These are phyloP conservation scores for Platysteira castanea DNA, from an alignment of 2,113 vertebrate genomes.

Conservation along the genomic window DNA sequence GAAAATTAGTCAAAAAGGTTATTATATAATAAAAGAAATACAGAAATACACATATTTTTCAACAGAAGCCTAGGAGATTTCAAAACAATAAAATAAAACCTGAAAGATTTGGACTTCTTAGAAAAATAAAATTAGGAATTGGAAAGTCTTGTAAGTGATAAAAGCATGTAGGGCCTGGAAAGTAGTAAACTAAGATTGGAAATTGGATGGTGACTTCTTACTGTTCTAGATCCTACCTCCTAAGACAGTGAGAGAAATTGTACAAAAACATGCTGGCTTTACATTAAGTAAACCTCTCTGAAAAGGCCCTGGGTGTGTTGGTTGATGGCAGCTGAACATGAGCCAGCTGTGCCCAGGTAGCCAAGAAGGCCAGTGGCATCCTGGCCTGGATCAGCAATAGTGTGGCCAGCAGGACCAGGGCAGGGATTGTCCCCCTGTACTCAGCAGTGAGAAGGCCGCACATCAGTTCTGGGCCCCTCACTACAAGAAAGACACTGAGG, in stretches of 20 bases:
- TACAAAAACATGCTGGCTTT: neutral
- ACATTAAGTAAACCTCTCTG: neutral
- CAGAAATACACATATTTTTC: neutral
- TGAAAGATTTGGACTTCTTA: neutral
- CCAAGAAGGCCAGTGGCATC: neutral
- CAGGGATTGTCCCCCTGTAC: too few relatives aligned
- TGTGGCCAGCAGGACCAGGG: neutral
- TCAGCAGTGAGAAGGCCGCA: neutral
- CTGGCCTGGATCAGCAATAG: neutral
- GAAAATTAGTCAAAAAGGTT: neutral
- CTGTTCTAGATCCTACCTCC: neutral
- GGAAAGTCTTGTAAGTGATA: neutral
- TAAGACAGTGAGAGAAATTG: neutral
- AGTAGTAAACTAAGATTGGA: neutral
- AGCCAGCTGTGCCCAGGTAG: neutral
- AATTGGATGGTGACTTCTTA: neutral
- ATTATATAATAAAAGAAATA: neutral
- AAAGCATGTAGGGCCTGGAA: neutral
- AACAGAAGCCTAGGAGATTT: neutral
- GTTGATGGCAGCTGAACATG: too few relatives aligned
- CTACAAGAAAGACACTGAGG: accelerated
- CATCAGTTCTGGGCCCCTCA: neutral
- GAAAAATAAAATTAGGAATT: neutral
- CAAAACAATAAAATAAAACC: neutral
- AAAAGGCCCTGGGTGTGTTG: neutral